A percentile compares a stretch with the other conserved stretches of the same genome.
Evolutionary conservation across 2,888 invertebrate species (phyloP).

Genomic region (Aelia acuminata): DNA sequence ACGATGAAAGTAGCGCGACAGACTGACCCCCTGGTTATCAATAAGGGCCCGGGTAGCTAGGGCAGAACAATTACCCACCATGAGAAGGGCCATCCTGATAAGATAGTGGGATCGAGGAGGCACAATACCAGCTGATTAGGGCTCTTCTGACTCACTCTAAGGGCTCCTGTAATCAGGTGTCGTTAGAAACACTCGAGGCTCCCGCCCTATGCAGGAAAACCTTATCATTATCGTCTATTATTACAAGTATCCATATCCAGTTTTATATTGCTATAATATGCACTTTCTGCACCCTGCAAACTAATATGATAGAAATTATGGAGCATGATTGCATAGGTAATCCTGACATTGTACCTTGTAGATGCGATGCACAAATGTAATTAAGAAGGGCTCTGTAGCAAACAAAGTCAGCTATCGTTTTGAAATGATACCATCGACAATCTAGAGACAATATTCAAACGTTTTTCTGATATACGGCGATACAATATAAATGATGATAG

Average conservation of each 20-base stretch:
- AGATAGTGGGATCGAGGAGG: slow-evolving; percentile 8
- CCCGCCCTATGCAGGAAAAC: neutral
- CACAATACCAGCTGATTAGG: slow-evolving; percentile 43
- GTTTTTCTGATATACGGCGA: no score
- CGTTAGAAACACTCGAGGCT: slow-evolving; percentile 28
- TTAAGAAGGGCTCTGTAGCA: no score
- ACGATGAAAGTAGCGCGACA: neutral
- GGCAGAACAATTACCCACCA: neutral
- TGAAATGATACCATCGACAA: no score
- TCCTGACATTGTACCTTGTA: no score
- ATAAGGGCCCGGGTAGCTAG: neutral
- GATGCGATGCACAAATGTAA: no score
- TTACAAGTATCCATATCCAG: neutral
- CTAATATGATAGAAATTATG: no score
- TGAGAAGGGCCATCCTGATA: slow-evolving; percentile 6
- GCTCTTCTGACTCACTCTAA: slow-evolving; percentile 21
- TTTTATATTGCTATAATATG: neutral
- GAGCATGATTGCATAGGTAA: no score
- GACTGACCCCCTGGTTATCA: neutral
- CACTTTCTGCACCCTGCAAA: no score
- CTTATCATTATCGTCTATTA: neutral
- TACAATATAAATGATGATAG: no score
- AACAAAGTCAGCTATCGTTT: no score
- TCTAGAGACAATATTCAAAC: no score
- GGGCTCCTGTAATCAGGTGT: slow-evolving; percentile 38